These are phyloP conservation scores for Epistrophe eligans DNA, from an alignment of 2,888 invertebrate species.

Conservation along the genomic window DNA sequence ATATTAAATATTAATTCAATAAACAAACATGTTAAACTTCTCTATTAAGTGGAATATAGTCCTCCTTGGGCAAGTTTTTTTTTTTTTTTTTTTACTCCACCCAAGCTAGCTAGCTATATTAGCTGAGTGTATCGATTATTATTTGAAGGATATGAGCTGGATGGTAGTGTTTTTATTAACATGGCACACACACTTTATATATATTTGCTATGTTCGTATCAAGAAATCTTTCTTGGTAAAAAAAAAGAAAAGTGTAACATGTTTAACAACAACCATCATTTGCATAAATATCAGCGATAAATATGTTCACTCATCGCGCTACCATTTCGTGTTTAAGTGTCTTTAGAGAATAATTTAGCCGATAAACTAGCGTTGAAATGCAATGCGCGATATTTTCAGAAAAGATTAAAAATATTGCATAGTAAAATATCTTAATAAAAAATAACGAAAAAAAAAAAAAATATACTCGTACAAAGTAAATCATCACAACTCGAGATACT, in stretches of 20 bases:
- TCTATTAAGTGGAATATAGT: conserved; percentile 65
- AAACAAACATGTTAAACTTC: conserved; percentile 72
- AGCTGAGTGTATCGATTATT: background rate
- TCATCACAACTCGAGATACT: no score
- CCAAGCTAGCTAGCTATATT: background rate
- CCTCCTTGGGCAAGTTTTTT: conserved; percentile 46
- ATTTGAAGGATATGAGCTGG: conserved; percentile 36
- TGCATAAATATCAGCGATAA: conserved; percentile 62
- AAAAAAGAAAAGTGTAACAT: conserved; percentile 57
- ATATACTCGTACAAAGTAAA: no score
- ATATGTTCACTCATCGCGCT: conserved; percentile 18
- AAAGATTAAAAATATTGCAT: background rate
- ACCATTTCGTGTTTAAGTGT: conserved; percentile 19
- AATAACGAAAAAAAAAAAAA: no score
- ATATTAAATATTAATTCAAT: conserved; percentile 74
- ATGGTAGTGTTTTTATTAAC: conserved; percentile 1
- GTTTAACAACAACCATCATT: conserved; percentile 63
- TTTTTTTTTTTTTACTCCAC: background rate
- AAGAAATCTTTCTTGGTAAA: conserved; percentile 31
- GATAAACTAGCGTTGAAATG: conserved; percentile 27
- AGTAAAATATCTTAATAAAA: no score
- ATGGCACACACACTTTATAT: background rate
- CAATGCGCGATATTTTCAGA: background rate
- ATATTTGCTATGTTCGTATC: background rate
- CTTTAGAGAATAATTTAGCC: conserved; percentile 12